Conservation (phyloP, 1,140 invertebrate genomes). For the Hylaeus anthracinus region DNA sequence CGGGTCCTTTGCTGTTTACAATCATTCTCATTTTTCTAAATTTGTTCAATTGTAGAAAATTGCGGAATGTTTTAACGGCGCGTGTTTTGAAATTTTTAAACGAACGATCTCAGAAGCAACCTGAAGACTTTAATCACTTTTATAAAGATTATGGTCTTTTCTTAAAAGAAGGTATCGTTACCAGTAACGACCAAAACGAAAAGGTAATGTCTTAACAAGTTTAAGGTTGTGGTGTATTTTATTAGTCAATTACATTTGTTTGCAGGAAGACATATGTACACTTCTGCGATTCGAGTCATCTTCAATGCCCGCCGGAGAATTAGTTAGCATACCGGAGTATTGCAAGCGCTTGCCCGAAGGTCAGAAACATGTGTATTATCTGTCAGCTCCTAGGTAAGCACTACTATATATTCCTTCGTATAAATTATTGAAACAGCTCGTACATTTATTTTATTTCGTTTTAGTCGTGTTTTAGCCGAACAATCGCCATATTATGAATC, state of each 20-base stretch:
- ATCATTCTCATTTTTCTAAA: constrained; percentile 9
- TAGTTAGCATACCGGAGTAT: constrained; percentile 93
- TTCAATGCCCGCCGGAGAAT: constrained; percentile 85
- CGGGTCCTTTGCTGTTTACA: not conserved
- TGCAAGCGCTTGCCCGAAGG: constrained; percentile 86
- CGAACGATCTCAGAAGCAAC: constrained; percentile 92
- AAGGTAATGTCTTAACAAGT: constrained; percentile 84
- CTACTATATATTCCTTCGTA: not conserved
- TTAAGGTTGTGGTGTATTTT: not conserved
- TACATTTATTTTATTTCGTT: constrained; percentile 62
- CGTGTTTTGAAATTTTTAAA: constrained; percentile 92
- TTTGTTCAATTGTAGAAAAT: constrained; percentile 84
- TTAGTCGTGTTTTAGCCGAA: constrained; percentile 93
- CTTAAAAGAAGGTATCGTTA: constrained; percentile 97
- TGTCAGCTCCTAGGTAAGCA: constrained; percentile 93
- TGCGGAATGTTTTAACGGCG: constrained; percentile 92
- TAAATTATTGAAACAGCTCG: not conserved
- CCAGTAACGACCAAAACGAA: constrained; percentile 88
- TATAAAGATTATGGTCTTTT: constrained; percentile 96
- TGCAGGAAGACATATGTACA: constrained; percentile 94
- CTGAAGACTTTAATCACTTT: constrained; percentile 91
- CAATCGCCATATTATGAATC: constrained; percentile 97
- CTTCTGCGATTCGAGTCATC: constrained; percentile 96
- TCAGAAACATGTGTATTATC: constrained; percentile 95
- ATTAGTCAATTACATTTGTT: constrained; percentile 33